Evolutionary conservation across 2,888 invertebrate species (phyloP).

Genomic region (Sesamia inferens): DNA sequence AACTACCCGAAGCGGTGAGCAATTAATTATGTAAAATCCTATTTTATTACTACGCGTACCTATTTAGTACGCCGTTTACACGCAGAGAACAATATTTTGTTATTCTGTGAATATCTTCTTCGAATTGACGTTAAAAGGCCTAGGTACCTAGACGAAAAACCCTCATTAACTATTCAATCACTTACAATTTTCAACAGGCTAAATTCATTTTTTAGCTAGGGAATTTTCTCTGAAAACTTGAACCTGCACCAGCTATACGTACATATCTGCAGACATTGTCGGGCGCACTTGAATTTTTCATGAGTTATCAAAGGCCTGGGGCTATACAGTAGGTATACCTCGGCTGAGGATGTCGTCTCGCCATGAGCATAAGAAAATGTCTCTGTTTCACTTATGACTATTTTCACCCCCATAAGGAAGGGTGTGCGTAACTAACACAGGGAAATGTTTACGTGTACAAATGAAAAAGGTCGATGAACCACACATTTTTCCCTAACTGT

Average conservation of each 20-base stretch:
- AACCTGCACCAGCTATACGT: constrained; percentile 28
- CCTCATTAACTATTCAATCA: not conserved
- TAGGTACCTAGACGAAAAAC: not conserved
- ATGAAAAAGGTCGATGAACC: constrained; percentile 70
- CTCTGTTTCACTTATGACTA: constrained; percentile 75
- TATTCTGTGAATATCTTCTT: not conserved
- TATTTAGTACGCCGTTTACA: constrained; percentile 16
- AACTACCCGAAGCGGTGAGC: constrained; percentile 29
- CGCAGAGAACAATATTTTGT: constrained; percentile 2
- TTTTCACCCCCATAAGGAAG: constrained; percentile 73
- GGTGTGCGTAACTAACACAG: constrained; percentile 70
- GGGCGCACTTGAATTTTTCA: constrained; percentile 84
- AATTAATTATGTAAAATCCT: constrained; percentile 48
- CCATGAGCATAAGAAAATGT: constrained; percentile 67
- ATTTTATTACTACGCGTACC: constrained; percentile 43
- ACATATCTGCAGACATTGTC: constrained; percentile 68
- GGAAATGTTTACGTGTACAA: constrained; percentile 74
- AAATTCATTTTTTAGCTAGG: constrained; percentile 3
- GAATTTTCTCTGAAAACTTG: constrained; percentile 19
- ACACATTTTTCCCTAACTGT: constrained; percentile 46
- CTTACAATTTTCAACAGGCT: not conserved
- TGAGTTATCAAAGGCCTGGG: constrained; percentile 82
- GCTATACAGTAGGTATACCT: constrained; percentile 66
- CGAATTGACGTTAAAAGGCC: not conserved
- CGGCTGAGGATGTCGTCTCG: constrained; percentile 67